Evolutionary conservation across 2,113 vertebrate species (phyloP).

Genomic region (Thermophis baileyi): DNA sequence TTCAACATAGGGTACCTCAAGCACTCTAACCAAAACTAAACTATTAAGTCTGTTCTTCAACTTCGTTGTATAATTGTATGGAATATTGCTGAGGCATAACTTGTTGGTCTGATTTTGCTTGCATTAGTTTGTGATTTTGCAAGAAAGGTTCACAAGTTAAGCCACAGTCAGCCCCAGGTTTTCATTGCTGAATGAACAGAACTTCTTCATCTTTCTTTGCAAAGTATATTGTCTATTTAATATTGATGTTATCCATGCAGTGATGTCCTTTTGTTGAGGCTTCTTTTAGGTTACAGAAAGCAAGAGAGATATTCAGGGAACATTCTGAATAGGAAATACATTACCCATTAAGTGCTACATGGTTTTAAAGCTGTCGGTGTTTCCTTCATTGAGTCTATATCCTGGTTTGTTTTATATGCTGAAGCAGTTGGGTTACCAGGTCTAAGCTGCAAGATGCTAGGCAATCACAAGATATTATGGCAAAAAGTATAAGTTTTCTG

Average conservation of each 20-base stretch:
- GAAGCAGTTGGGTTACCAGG: neutral
- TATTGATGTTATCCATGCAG: neutral
- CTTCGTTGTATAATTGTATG: neutral
- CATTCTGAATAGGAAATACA: neutral
- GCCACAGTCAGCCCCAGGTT: neutral
- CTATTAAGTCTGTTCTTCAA: neutral
- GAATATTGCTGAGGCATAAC: neutral
- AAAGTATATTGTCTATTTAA: neutral
- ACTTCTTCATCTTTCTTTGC: neutral
- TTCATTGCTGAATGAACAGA: neutral
- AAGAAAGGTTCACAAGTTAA: neutral
- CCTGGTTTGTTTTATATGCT: neutral
- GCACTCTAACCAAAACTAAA: neutral
- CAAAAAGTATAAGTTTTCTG: neutral
- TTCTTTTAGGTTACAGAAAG: neutral
- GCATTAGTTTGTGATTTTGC: neutral
- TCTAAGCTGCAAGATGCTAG: neutral
- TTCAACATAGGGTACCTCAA: neutral
- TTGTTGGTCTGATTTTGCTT: neutral
- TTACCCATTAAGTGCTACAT: neutral
- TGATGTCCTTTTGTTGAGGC: neutral
- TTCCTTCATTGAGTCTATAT: neutral
- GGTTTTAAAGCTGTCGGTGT: neutral
- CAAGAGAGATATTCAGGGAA: neutral
- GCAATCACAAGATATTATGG: neutral